Evolutionary conservation across 2,888 invertebrate genomes (phyloP), one percentile per base, ranked within the genome.

Genomic region (Ditula angustiorana): DNA sequence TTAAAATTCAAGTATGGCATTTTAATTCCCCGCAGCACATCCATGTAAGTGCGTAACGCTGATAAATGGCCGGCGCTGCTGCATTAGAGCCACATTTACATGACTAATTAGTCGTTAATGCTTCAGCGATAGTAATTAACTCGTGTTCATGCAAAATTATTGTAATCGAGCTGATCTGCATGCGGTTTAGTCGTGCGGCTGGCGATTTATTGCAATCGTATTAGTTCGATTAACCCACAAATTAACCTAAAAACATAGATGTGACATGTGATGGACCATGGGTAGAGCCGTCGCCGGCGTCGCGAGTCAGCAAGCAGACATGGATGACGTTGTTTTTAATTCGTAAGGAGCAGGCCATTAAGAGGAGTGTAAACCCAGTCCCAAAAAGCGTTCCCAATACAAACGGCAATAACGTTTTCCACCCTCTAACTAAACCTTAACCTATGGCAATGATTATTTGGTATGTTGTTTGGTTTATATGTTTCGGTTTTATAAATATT

Each of bases 51-150:
- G 50, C n/a, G 24, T 30, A n/a, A 16, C 13, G 37, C 49, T 28
- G 57, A 61, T 57, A 66, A 61, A 50, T 26, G 50, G 37, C 44
- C 28, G 16, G 44, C 56, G 8, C n/a, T n/a, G 53, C 47, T 55
- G 55, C 62, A 57, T 61, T 61, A 67, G 65, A 52, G 58, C 53
- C 33, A 19, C 63, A 59, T 64, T 46, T 46, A 52, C 64, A 59
- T 59, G 64, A 53, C 37, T 50, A 58, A 64, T 61, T 61, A 61
- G 37, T 57, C 52, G 41, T 47, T 61, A 50, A 41, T 49, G 58
- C 62, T 4, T 26, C 49, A 23, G 37, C 30, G 19, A 5, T 37
- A 49, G 57, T 23, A 33, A 58, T 63, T 58, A 63, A 50, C 49
- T 21, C 44, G 24, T 58, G 57, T 33, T 46, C 19, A 63, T 63